Evolutionary conservation across 1,140 invertebrate species (phyloP), one percentile per base, ranked within the genome.

Genomic region (Drosophila funebris): DNA sequence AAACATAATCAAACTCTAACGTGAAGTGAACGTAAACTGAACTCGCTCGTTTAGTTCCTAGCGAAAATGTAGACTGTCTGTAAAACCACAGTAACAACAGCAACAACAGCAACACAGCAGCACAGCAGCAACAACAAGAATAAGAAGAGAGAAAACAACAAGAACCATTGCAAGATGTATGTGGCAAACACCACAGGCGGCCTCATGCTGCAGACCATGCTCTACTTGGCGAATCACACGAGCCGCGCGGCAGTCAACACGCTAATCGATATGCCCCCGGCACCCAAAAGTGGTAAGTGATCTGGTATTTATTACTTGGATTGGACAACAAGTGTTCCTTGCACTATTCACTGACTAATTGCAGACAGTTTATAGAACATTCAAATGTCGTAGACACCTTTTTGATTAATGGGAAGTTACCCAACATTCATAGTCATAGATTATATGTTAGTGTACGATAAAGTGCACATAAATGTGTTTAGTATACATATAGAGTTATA

Each of bases 171-270:
- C 16, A 76, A 63, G 46, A 91, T 90, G 83, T 91, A 90, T 67
- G 83, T 90, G 72, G 79, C 90, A 61, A 91, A 91, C 46, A 73
- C 88, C 9, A 91, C 91, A 1, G 87, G 90, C 58, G 81, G 90
- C 70, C 64, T 91, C 5, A 91, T 91, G 81, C 76, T 92, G 60
- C 90, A 91, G 58, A 91, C 91, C 31, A 91, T 92, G 90, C 58
- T 92, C 48, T 91, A 90, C 57, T 73, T 92, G 77, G 90, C 90
- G 9, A 92, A 92, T 69, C 90, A 91, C 31, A 91, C 90, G 22
- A 90, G 85, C 63, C 69, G 83, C 16, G 87, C 82, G n/a, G 87
- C 90, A 13, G 80, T 90, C 36, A 89, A 91, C 64, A 91, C 89
- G 6, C 43, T 90, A 41, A 76, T 91, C 41, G 89, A 90, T 67